These are phyloP conservation scores for Drosophila macrospina DNA, from an alignment of 2,888 invertebrate species.

Conservation along the genomic window DNA sequence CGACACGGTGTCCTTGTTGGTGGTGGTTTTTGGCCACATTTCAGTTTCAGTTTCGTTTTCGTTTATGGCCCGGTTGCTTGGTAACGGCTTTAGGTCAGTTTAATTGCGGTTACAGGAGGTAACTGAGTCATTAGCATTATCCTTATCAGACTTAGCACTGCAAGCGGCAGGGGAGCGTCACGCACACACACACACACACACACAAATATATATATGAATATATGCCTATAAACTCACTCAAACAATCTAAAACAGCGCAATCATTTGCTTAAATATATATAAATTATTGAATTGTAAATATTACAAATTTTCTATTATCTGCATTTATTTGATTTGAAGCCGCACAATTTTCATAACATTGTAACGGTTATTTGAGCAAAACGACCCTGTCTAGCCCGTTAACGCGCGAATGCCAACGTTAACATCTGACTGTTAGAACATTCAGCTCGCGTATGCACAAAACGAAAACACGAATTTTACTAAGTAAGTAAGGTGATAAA, in stretches of 20 bases:
- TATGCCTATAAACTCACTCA: too few relatives aligned
- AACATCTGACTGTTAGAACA: conserved; percentile 31
- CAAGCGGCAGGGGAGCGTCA: not conserved
- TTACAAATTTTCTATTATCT: too few relatives aligned
- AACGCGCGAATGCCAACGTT: conserved; percentile 45
- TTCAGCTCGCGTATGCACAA: conserved; percentile 41
- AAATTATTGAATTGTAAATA: too few relatives aligned
- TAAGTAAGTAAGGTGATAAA: conserved; percentile 28
- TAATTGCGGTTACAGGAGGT: conserved; percentile 72
- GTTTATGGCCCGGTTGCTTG: conserved; percentile 42
- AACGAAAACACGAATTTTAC: conserved; percentile 37
- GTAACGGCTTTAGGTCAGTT: conserved; percentile 75
- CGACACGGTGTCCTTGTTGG: conserved; percentile 36
- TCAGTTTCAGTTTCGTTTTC: conserved; percentile 51
- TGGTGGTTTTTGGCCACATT: conserved; percentile 73
- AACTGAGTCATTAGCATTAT: conserved; percentile 69
- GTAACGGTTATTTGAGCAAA: conserved; percentile 16
- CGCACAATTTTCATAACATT: not conserved
- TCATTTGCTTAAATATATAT: not conserved
- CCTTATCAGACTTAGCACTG: conserved; percentile 49
- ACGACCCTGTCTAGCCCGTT: conserved; percentile 8
- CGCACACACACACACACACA: not conserved
- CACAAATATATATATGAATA: not conserved
- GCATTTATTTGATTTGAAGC: not conserved
- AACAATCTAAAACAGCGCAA: not conserved